These are phyloP conservation scores for Beris morrisii DNA, from an alignment of 2,888 invertebrate genomes.

Conservation along the genomic window DNA sequence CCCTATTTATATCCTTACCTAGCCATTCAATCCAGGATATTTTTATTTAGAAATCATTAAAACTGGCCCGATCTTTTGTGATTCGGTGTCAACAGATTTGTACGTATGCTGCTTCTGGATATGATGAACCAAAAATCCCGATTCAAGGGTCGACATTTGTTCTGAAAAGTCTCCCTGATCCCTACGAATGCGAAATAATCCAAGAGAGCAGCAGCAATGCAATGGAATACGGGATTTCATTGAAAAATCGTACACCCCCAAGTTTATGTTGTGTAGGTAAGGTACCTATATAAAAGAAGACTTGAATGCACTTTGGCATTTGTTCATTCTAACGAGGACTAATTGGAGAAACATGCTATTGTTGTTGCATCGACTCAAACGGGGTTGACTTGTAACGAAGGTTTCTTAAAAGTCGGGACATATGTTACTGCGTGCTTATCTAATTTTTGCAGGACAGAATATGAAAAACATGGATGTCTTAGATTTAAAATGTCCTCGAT, in stretches of 20 bases:
- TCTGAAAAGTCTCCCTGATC: conserved; percentile 15
- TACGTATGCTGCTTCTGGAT: background rate
- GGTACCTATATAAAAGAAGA: background rate
- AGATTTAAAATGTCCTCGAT: too few relatives aligned
- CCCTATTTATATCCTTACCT: conserved; percentile 12
- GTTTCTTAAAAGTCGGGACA: too few relatives aligned
- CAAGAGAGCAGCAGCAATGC: conserved; percentile 26
- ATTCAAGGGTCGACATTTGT: conserved; percentile 21
- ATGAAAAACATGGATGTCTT: too few relatives aligned
- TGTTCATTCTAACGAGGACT: conserved; percentile 22
- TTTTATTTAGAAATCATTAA: conserved; percentile 36
- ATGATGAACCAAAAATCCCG: background rate
- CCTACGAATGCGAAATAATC: conserved; percentile 6
- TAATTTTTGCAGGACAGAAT: too few relatives aligned
- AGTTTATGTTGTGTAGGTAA: too few relatives aligned
- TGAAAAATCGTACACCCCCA: conserved; percentile 15
- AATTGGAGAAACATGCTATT: conserved; percentile 11
- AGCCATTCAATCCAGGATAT: conserved; percentile 13
- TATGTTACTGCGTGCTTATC: too few relatives aligned
- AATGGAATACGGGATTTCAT: conserved; percentile 4
- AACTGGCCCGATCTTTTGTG: conserved; percentile 31
- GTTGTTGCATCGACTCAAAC: too few relatives aligned
- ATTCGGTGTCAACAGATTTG: conserved; percentile 28
- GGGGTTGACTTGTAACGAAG: too few relatives aligned
- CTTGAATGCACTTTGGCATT: conserved; percentile 10